Evolutionary conservation across 2,113 vertebrate species (phyloP).

Genomic region (Spilogale gracilis): DNA sequence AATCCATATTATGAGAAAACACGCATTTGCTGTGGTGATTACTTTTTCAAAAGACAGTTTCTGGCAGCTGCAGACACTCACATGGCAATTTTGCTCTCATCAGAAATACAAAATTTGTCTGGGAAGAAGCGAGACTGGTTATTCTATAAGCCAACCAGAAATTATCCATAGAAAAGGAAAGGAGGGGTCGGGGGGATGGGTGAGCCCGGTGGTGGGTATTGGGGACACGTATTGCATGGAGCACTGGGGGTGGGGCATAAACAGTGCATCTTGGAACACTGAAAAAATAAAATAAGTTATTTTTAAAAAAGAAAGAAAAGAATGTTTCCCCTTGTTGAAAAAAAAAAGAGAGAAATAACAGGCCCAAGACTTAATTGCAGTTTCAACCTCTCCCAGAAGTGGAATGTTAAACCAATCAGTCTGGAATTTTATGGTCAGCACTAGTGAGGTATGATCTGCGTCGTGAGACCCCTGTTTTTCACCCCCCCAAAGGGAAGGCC

Average conservation of each 20-base stretch:
- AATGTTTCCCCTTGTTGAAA: neutral
- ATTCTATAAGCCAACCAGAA: slow-evolving; percentile 43
- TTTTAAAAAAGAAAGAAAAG: neutral
- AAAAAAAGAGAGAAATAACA: neutral
- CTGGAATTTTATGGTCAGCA: neutral
- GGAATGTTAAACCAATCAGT: neutral
- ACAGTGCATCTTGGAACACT: too few species aligned
- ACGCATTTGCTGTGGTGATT: slow-evolving; percentile 66
- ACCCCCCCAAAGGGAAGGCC: neutral
- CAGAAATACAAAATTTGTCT: slow-evolving; percentile 60
- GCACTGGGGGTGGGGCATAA: too few species aligned
- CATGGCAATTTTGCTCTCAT: slow-evolving; percentile 59
- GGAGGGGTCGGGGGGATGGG: too few species aligned
- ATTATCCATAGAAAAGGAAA: neutral
- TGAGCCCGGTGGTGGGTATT: too few species aligned
- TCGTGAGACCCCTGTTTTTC: neutral
- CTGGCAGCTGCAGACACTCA: slow-evolving; percentile 58
- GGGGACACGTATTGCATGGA: too few species aligned
- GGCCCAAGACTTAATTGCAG: neutral
- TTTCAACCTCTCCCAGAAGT: neutral
- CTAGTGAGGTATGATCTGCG: neutral
- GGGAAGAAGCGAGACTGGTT: slow-evolving; percentile 60
- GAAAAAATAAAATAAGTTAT: too few species aligned
- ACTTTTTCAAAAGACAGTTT: slow-evolving; percentile 70
- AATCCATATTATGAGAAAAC: slow-evolving; percentile 70